Base-by-base conservation (phyloP, 2,888 invertebrate species). In the Cerceris rybyensis region DNA sequence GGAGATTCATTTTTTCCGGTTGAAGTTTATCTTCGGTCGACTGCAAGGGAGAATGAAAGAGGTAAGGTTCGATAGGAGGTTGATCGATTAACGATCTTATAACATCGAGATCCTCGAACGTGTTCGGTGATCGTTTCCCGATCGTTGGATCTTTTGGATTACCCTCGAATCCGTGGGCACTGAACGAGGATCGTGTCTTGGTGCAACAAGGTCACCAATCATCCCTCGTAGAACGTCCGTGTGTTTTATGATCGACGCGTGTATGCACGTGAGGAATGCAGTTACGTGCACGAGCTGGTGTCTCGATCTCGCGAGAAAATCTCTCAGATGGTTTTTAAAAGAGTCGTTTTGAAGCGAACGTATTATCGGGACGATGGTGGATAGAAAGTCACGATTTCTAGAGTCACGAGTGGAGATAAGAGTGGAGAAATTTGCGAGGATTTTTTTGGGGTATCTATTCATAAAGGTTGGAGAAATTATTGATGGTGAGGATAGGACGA, bases 131-230 rank as follows among this genome's bases (percentile, higher is more conserved):
- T 14, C 68, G 46, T 63, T 68, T 63, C 43, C 61, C 46, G 74
- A 69, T 69, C 69, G 58, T 17, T 11, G 55, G 72, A 77, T 54
- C 72, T 59, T 55, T 28, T 55, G 65, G 72, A 77, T 78, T 57
- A 71, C 70, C 73, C 70, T 73, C 70, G 78, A 70, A 76, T 61
- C 68, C 72, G 72, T 58, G 69, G 60, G 69, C 72, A 66, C 52
- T 68, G 57, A 57, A 73, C 59, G 28, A 28, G 2, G 73, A 67
- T 67, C 70, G 59, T 70, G 69, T 67, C 57, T 66, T 16, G 16
- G 50, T 42, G 16, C 39, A 59, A 64, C 79, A 78, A 60, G 78
- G 67, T 80, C 79, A 57, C 79, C 78, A 70, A 80, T 80, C 79
- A 78, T 60, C 74, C 78, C 78, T 70, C 63, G 39, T 70, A 73